phyloP scores from a whole-genome alignment of 2,888 invertebrate genomes.

The Leptopilina drosophilae region DNA sequence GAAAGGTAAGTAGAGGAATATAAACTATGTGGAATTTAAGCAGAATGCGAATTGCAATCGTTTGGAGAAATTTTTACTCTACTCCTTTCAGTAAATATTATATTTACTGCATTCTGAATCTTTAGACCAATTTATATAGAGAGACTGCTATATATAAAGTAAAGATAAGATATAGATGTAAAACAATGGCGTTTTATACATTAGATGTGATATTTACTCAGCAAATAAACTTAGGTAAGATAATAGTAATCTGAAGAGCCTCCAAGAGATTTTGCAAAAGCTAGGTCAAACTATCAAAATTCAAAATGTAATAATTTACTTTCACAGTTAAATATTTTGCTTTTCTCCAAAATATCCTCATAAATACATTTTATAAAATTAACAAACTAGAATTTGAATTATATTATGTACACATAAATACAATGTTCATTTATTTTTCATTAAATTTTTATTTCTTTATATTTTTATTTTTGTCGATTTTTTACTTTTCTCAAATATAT shows the following conservation, averaged over 20 bases:
- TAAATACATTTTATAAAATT: neutral
- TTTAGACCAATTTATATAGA: constrained; percentile 6
- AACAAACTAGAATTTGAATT: too few species aligned
- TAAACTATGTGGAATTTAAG: neutral
- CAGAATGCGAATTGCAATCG: neutral
- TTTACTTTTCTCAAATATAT: too few species aligned
- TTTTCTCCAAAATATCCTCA: neutral
- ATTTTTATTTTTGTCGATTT: too few species aligned
- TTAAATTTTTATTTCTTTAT: too few species aligned
- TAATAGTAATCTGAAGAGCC: constrained; percentile 1
- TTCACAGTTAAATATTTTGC: neutral
- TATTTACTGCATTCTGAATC: constrained; percentile 7
- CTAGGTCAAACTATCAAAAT: constrained; percentile 7
- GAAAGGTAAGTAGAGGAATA: too few species aligned
- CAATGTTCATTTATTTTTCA: too few species aligned
- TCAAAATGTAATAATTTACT: neutral
- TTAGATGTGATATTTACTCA: constrained; percentile 3
- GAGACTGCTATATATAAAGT: neutral
- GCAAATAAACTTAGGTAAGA: constrained; percentile 8
- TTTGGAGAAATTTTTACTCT: constrained; percentile 10
- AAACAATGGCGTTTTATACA: constrained; percentile 9
- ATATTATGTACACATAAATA: too few species aligned
- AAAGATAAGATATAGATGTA: constrained; percentile 7
- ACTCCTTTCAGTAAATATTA: neutral
- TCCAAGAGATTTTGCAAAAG: neutral